These are phyloP conservation scores for Mesocricetus auratus DNA, from an alignment of 2,113 vertebrate species.

Conservation along the genomic window DNA sequence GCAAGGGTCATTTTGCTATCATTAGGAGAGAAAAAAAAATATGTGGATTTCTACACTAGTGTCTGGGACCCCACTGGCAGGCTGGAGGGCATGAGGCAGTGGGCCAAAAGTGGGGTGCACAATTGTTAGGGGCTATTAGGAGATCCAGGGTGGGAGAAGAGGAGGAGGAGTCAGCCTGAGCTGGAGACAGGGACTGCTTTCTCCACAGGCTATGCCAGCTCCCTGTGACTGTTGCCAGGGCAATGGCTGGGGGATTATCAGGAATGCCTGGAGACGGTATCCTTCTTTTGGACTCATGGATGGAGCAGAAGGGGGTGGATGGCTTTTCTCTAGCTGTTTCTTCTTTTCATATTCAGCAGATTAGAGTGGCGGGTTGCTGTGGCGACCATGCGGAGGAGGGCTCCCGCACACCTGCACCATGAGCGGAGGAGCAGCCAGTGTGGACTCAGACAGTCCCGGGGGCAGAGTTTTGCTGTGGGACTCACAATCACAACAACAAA, in stretches of 20 bases:
- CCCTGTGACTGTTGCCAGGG: slow-evolving; percentile 89
- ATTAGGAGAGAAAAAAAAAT: slow-evolving; percentile 35
- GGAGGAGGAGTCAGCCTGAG: slow-evolving; percentile 71
- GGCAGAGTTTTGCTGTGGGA: slow-evolving; percentile 73
- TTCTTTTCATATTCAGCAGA: slow-evolving; percentile 89
- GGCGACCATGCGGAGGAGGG: slow-evolving; percentile 86
- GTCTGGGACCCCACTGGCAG: background rate
- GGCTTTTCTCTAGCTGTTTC: slow-evolving; percentile 87
- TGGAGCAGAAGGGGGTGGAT: slow-evolving; percentile 88
- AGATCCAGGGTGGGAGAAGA: background rate
- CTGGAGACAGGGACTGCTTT: slow-evolving; percentile 84
- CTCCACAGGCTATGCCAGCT: slow-evolving; percentile 79
- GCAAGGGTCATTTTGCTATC: background rate
- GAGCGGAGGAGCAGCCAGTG: slow-evolving; percentile 79
- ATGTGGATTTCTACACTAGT: slow-evolving; percentile 45
- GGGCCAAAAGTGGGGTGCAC: background rate
- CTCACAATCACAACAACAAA: slow-evolving; percentile 65
- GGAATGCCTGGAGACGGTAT: slow-evolving; percentile 88
- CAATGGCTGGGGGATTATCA: slow-evolving; percentile 88
- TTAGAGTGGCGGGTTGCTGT: slow-evolving; percentile 91
- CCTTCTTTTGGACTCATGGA: slow-evolving; percentile 87
- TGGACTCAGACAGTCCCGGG: slow-evolving; percentile 77
- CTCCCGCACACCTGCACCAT: slow-evolving; percentile 89
- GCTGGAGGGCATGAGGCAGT: background rate
- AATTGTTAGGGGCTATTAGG: slow-evolving; percentile 13